A percentile compares a stretch with the other conserved stretches of the same genome.
phyloP scores from a whole-genome alignment of 2,888 invertebrate species.

The Meandrusa payeni region DNA sequence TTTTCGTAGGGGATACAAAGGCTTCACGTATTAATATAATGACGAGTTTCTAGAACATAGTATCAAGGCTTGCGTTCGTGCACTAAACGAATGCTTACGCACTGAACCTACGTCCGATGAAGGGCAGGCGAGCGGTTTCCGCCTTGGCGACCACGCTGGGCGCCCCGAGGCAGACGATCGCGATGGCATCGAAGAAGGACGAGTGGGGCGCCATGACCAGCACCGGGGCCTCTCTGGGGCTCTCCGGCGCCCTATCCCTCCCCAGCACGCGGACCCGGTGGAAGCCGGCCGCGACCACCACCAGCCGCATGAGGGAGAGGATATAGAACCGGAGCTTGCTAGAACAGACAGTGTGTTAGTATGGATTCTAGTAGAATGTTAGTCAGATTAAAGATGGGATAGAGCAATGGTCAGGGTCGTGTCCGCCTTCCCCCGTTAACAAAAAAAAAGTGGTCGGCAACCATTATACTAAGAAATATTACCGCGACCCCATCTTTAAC shows the following conservation, averaged over 20 bases:
- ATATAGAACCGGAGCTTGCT: constrained; percentile 84
- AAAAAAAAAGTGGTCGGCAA: no score
- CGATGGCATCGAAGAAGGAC: constrained; percentile 93
- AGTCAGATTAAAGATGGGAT: not conserved
- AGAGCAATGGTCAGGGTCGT: no score
- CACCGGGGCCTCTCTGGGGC: constrained; percentile 88
- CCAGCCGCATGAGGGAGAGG: constrained; percentile 85
- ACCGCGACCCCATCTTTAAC: no score
- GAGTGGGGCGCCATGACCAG: constrained; percentile 95
- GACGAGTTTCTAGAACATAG: no score
- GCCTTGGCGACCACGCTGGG: constrained; percentile 95
- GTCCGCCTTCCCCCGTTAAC: no score
- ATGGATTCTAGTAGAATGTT: not conserved
- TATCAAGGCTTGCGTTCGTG: constrained; percentile 16
- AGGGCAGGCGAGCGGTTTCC: constrained; percentile 89
- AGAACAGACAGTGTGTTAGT: constrained; percentile 32
- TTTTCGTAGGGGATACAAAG: no score
- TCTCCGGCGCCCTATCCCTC: constrained; percentile 65
- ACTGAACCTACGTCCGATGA: constrained; percentile 92
- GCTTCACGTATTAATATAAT: no score
- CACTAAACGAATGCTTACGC: constrained; percentile 21
- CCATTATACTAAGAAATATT: no score
- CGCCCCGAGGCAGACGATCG: constrained; percentile 90
- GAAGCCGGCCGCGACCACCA: constrained; percentile 92
- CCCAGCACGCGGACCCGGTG: constrained; percentile 89